Evolutionary conservation across 2,113 vertebrate species (phyloP).

Genomic region (Opisthocomus hoazin): DNA sequence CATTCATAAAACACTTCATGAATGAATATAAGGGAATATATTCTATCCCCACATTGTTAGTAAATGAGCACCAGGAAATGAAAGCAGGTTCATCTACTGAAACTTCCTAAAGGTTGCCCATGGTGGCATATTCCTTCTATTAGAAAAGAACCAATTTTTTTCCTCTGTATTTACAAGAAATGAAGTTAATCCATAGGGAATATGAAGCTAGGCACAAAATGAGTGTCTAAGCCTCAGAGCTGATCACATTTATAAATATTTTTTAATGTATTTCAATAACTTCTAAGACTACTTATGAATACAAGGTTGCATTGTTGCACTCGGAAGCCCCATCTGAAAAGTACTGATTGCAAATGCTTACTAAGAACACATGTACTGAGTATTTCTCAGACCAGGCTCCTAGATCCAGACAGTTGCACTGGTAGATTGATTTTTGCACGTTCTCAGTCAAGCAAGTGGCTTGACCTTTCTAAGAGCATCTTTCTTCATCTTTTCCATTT

Average conservation of each 20-base stretch:
- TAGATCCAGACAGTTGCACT: not conserved
- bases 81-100: not conserved
- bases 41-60: not conserved
- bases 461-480: not conserved
- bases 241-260: not conserved
- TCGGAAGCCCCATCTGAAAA: not conserved
- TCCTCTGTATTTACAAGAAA: not conserved
- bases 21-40: not conserved
- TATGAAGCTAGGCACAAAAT: not conserved
- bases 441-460: not conserved
- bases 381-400: not conserved
- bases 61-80: not conserved
- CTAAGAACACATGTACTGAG: rapidly evolving
- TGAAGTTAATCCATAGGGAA: not conserved
- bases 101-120: not conserved
- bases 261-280: not conserved
- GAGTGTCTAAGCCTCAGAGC: not conserved
- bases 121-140: not conserved
- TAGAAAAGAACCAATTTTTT: not conserved
- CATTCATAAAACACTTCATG: not conserved
- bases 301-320: not conserved
- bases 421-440: not conserved
- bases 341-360: not conserved
- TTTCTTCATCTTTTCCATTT: not conserved
- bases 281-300: not conserved